Conservation (phyloP, 2,888 invertebrate genomes). For the Drosophila seclusa region DNA sequence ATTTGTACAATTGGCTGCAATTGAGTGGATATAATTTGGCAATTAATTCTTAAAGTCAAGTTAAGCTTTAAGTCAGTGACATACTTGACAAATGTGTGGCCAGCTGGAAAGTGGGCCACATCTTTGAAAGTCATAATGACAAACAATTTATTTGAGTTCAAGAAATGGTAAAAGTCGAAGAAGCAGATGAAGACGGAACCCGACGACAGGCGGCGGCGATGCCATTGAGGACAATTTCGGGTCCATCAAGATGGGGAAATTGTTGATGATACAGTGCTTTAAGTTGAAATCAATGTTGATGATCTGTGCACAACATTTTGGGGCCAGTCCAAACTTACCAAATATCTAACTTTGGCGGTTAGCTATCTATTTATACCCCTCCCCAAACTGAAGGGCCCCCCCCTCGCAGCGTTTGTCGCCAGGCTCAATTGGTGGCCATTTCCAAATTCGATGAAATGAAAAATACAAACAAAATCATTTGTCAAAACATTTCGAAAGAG, state of each 20-base stretch:
- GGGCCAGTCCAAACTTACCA: constrained; percentile 60
- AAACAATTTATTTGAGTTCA: constrained; percentile 67
- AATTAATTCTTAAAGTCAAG: constrained; percentile 1
- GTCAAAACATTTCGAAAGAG: constrained; percentile 77
- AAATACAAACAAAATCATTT: constrained; percentile 82
- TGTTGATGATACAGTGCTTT: constrained; percentile 58
- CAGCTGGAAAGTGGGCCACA: constrained; percentile 28
- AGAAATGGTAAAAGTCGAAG: constrained; percentile 34
- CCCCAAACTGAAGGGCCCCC: not conserved
- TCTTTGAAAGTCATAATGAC: constrained; percentile 68
- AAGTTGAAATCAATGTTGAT: constrained; percentile 78
- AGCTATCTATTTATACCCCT: constrained; percentile 42
- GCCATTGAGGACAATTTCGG: constrained; percentile 33
- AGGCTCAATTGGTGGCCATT: constrained; percentile 63
- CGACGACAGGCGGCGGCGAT: constrained; percentile 28
- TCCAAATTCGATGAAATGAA: constrained; percentile 76
- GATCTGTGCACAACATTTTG: constrained; percentile 59
- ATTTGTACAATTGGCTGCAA: not conserved
- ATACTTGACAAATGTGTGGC: constrained; percentile 41
- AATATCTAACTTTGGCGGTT: constrained; percentile 48
- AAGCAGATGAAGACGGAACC: not conserved
- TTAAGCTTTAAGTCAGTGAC: constrained; percentile 6
- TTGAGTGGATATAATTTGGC: not conserved
- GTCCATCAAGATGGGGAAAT: constrained; percentile 48
- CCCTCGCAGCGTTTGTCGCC: constrained; percentile 15